These are phyloP conservation scores for Syrphus vitripennis DNA, from an alignment of 2,888 invertebrate genomes.

Conservation along the genomic window DNA sequence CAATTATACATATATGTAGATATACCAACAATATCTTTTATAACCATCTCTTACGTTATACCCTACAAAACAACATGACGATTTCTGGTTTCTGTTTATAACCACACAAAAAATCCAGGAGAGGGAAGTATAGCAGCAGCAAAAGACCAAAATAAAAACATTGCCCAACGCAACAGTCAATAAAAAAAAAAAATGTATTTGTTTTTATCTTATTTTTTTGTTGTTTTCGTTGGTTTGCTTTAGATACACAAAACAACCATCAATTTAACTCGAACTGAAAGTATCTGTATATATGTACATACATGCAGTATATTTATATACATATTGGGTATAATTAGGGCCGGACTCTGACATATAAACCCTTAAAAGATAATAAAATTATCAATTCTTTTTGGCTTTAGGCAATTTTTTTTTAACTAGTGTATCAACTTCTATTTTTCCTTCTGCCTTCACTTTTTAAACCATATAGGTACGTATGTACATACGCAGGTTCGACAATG, in stretches of 20 bases:
- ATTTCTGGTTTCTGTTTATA: slow-evolving; percentile 51
- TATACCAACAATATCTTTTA: background rate
- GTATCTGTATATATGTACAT: background rate
- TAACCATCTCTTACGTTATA: slow-evolving; percentile 1
- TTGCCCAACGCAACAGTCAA: slow-evolving; percentile 65
- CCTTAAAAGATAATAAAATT: background rate
- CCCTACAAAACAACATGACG: slow-evolving; percentile 1
- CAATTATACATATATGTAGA: background rate
- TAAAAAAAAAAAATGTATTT: background rate
- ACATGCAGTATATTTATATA: too few species aligned
- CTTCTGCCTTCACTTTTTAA: too few species aligned
- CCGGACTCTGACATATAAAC: background rate
- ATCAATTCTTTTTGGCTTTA: background rate
- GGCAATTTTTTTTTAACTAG: too few species aligned
- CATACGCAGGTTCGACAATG: too few species aligned
- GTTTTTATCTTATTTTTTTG: background rate
- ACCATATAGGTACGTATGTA: too few species aligned
- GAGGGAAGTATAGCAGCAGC: slow-evolving; percentile 1
- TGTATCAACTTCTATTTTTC: too few species aligned
- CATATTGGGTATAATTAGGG: background rate
- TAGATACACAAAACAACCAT: background rate
- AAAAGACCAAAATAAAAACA: slow-evolving; percentile 59
- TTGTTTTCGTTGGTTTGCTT: background rate
- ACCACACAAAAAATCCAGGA: slow-evolving; percentile 25
- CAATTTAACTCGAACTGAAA: background rate